phyloP scores from a whole-genome alignment of 2,797 vertebrate species.

The Enteromius radiatus region DNA sequence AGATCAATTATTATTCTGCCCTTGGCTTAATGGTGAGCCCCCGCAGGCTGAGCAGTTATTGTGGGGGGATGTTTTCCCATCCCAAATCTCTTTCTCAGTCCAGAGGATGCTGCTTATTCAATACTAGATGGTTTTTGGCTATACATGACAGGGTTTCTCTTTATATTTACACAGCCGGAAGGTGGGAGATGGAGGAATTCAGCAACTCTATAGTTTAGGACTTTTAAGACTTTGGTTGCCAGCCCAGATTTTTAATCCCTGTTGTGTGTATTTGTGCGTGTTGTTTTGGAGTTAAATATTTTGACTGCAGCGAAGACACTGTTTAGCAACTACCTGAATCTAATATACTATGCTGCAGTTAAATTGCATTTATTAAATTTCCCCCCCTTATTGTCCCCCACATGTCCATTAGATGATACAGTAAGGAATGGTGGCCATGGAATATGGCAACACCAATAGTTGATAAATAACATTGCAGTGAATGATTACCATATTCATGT shows the following conservation, averaged over 20 bases:
- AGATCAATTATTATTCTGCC: constrained; percentile 5
- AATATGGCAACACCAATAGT: neutral
- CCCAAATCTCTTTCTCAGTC: constrained; percentile 11
- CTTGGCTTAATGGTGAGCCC: constrained; percentile 3
- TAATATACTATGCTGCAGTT: neutral
- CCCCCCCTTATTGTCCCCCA: too few species aligned
- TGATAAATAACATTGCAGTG: neutral
- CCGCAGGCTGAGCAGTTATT: neutral
- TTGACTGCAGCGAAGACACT: constrained; percentile 1
- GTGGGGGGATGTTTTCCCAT: constrained; percentile 37
- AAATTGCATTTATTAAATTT: neutral
- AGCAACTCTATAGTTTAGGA: neutral
- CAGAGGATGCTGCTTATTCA: constrained; percentile 41
- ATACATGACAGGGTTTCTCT: constrained; percentile 46
- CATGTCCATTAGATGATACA: neutral
- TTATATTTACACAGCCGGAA: constrained; percentile 24
- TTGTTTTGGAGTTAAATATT: constrained; percentile 3
- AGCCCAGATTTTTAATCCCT: constrained; percentile 14
- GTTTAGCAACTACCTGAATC: neutral
- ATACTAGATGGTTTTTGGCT: constrained; percentile 51
- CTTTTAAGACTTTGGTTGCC: constrained; percentile 11
- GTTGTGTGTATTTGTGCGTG: neutral
- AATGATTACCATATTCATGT: neutral
- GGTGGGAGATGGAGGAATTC: constrained; percentile 19
- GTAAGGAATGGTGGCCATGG: neutral